These are phyloP conservation scores for Etheostoma cragini DNA, from an alignment of 2,113 vertebrate species.

Conservation along the genomic window DNA sequence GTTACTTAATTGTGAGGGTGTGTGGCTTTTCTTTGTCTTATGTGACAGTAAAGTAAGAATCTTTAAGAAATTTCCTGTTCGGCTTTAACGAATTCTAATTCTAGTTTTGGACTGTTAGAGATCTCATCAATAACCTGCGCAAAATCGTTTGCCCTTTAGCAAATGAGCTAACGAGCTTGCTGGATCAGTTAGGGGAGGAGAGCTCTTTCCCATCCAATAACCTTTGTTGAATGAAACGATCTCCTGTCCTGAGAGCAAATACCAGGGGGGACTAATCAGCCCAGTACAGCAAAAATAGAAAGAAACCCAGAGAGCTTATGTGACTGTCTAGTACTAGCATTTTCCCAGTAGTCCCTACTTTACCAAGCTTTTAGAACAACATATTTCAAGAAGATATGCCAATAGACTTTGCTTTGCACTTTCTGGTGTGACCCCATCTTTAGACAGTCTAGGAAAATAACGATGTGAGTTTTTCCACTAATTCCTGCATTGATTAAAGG, in stretches of 20 bases:
- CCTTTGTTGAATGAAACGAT: neutral
- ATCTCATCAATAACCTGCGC: neutral
- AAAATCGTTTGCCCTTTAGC: neutral
- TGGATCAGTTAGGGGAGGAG: neutral
- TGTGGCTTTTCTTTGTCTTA: neutral
- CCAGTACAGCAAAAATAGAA: neutral
- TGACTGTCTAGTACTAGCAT: neutral
- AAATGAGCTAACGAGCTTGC: neutral
- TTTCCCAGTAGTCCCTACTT: neutral
- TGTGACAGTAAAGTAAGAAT: neutral
- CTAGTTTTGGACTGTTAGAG: neutral
- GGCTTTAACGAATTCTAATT: too few relatives aligned
- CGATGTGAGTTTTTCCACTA: neutral
- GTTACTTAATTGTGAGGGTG: too few relatives aligned
- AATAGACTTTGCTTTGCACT: neutral
- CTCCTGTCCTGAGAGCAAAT: neutral
- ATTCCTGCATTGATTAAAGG: too few relatives aligned
- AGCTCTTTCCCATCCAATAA: neutral
- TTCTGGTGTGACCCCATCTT: too few relatives aligned
- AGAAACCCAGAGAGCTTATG: neutral
- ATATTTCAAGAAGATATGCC: neutral
- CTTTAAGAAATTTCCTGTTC: neutral
- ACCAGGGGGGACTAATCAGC: neutral
- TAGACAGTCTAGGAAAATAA: neutral
- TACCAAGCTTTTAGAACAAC: neutral